Evolutionary conservation across 2,888 invertebrate genomes (phyloP).

Genomic region (Thumatha senex): DNA sequence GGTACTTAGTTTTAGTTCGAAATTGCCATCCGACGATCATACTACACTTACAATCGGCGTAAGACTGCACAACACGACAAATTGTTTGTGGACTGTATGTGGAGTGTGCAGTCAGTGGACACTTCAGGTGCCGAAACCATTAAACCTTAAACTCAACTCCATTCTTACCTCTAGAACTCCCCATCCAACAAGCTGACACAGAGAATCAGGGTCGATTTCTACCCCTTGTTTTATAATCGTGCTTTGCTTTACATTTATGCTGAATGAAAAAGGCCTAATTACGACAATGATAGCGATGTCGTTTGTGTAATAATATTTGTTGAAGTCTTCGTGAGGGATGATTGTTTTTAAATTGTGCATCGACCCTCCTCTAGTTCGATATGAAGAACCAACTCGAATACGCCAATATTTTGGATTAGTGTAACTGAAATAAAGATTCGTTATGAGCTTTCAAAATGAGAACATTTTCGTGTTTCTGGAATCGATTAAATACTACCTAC

Average conservation of each 20-base stretch:
- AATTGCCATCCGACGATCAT: too few relatives aligned
- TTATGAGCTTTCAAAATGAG: too few relatives aligned
- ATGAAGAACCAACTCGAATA: conserved; percentile 69
- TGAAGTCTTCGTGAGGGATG: conserved; percentile 59
- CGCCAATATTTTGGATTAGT: conserved; percentile 64
- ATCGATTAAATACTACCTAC: too few relatives aligned
- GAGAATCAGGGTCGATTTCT: conserved; percentile 56
- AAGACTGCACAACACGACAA: too few relatives aligned
- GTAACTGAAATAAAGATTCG: conserved; percentile 51
- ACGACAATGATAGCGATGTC: conserved; percentile 67
- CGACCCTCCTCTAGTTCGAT: conserved; percentile 59
- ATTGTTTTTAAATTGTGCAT: conserved; percentile 63
- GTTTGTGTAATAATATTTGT: conserved; percentile 62
- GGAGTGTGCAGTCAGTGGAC: too few relatives aligned
- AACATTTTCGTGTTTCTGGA: too few relatives aligned
- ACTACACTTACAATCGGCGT: too few relatives aligned
- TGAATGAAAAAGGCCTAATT: conserved; percentile 51
- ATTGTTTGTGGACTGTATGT: too few relatives aligned
- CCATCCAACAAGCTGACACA: conserved; percentile 69
- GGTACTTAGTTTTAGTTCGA: too few relatives aligned
- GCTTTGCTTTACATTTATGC: conserved; percentile 59
- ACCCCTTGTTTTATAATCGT: conserved; percentile 63
- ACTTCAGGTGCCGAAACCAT: too few relatives aligned
- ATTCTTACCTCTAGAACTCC: conserved; percentile 63
- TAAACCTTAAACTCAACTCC: too few relatives aligned